phyloP scores from a whole-genome alignment of 2,797 vertebrate species.

The Pygocentrus nattereri region DNA sequence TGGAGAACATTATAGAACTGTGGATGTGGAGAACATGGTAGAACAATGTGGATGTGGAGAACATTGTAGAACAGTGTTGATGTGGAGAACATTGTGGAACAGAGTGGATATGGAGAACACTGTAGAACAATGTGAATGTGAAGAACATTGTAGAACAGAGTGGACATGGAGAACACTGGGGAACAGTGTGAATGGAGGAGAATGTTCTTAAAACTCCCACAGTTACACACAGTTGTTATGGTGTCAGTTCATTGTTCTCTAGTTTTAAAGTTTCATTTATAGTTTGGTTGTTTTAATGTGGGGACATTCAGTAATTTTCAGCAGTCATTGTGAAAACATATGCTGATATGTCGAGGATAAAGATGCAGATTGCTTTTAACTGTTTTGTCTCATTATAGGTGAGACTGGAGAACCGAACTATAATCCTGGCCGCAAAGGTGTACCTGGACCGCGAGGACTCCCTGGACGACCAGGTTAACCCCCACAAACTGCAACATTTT shows the following conservation, averaged over 20 bases:
- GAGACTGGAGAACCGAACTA: constrained; percentile 23
- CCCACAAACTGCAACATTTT: background rate
- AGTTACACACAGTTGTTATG: no score
- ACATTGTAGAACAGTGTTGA: background rate
- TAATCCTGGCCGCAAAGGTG: constrained; percentile 63
- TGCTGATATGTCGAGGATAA: no score
- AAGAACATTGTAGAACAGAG: background rate
- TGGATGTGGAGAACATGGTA: background rate
- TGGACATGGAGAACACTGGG: background rate
- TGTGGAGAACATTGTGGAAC: background rate
- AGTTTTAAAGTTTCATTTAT: no score
- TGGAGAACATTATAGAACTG: background rate
- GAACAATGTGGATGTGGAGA: background rate
- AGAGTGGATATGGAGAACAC: background rate
- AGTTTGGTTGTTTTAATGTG: no score
- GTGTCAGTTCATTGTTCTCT: no score
- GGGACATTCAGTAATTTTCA: no score
- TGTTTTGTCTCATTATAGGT: background rate
- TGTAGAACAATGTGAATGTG: background rate
- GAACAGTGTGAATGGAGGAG: background rate
- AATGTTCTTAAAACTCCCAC: no score
- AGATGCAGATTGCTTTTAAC: background rate
- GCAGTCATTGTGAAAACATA: no score
- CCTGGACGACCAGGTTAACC: constrained; percentile 78
- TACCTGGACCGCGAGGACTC: constrained; percentile 73